phyloP scores from a whole-genome alignment of 1,140 invertebrate genomes.

The Charaxes varanes region DNA sequence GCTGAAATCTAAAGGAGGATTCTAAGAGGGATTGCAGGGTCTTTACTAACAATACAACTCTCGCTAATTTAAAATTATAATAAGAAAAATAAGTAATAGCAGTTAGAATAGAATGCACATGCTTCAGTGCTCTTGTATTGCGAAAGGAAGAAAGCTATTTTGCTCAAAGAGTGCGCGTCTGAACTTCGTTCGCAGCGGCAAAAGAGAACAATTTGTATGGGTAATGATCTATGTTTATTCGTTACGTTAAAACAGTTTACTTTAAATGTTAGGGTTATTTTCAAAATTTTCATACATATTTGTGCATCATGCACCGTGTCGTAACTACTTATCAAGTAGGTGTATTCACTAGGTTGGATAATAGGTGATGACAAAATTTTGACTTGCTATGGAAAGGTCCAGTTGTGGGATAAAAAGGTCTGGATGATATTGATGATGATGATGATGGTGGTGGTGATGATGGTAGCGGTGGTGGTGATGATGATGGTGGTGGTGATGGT shows the following conservation, averaged over 20 bases:
- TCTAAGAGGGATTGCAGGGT: too few relatives aligned
- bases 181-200: not conserved
- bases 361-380: too few relatives aligned
- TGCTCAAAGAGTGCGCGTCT: conserved; percentile 1
- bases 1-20: too few relatives aligned
- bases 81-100: not conserved
- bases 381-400: too few relatives aligned
- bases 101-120: not conserved
- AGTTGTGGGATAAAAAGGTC: too few relatives aligned
- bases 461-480: too few relatives aligned
- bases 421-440: too few relatives aligned
- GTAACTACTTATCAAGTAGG: not conserved
- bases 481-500: too few relatives aligned
- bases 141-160: conserved; percentile 5
- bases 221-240: conserved; percentile 2
- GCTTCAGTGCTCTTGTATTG: conserved; percentile 1
- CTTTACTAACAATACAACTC: not conserved
- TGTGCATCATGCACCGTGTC: not conserved
- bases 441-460: too few relatives aligned
- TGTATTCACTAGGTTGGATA: too few relatives aligned
- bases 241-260: conserved; percentile 4
- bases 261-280: not conserved
- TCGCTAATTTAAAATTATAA: not conserved
- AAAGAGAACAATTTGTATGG: conserved; percentile 5
- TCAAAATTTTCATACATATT: not conserved